Conservation (phyloP, 2,797 vertebrate species). For the Melanotaenia parkinsoni region DNA sequence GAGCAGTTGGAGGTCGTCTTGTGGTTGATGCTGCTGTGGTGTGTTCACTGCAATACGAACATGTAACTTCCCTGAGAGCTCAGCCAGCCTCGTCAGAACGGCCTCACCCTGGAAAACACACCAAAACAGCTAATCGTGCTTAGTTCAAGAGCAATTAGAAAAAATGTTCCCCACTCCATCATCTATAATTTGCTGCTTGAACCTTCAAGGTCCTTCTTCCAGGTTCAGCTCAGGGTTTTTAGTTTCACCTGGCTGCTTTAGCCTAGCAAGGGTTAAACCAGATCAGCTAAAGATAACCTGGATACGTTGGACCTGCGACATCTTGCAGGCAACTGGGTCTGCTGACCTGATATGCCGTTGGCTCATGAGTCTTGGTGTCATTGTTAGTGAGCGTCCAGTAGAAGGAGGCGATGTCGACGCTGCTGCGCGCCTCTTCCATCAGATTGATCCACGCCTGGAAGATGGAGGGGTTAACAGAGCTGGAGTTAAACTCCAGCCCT, state of each 20-base stretch:
- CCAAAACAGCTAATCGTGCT: neutral
- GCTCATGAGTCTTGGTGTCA: conserved; percentile 86
- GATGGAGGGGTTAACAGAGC: conserved; percentile 80
- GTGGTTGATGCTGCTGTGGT: conserved; percentile 45
- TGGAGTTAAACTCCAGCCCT: conserved; percentile 85
- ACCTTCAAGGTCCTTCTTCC: too few relatives aligned
- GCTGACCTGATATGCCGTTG: conserved; percentile 86
- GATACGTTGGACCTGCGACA: too few relatives aligned
- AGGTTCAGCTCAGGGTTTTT: too few relatives aligned
- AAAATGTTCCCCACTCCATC: too few relatives aligned
- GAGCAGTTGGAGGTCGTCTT: conserved; percentile 77
- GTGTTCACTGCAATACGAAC: conserved; percentile 87
- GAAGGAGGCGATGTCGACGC: conserved; percentile 93
- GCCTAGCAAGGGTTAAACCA: too few relatives aligned
- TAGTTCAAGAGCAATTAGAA: too few relatives aligned
- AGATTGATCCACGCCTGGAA: conserved; percentile 87
- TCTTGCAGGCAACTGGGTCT: neutral
- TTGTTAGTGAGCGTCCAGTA: conserved; percentile 93
- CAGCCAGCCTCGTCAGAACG: conserved; percentile 81
- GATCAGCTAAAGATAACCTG: too few relatives aligned
- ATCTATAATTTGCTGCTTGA: too few relatives aligned
- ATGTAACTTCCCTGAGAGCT: conserved; percentile 75
- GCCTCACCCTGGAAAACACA: conserved; percentile 82
- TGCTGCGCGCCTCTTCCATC: conserved; percentile 78
- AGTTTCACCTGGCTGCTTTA: too few relatives aligned